phyloP scores from a whole-genome alignment of 2,113 vertebrate species.

The Oncorhynchus kisutch region DNA sequence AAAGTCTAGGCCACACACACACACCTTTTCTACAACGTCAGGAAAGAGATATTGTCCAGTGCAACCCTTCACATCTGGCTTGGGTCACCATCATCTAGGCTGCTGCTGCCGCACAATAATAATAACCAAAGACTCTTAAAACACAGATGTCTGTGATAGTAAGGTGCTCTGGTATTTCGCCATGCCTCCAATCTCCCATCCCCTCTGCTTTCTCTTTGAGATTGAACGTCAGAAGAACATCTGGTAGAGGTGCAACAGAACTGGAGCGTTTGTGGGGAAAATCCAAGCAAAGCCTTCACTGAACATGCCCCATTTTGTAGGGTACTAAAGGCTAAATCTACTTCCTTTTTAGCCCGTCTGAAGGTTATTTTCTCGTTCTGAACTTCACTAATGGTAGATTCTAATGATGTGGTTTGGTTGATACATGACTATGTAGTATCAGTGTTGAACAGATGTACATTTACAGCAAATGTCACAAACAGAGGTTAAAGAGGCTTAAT shows the following conservation, averaged over 20 bases:
- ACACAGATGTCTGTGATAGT: background rate
- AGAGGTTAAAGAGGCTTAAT: background rate
- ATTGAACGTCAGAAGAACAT: background rate
- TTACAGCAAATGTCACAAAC: background rate
- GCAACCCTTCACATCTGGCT: background rate
- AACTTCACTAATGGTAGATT: background rate
- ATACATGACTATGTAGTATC: background rate
- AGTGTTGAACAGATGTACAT: slow-evolving; percentile 2
- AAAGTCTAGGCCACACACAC: background rate
- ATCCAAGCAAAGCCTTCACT: background rate
- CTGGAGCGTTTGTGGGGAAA: background rate
- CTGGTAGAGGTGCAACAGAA: background rate
- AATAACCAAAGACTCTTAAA: slow-evolving; percentile 4
- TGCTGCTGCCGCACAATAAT: background rate
- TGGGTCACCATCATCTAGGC: background rate
- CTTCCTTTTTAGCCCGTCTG: background rate
- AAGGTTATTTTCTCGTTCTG: background rate
- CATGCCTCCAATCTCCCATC: background rate
- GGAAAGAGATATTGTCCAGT: too few species aligned
- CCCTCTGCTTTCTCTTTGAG: background rate
- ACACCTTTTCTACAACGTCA: background rate
- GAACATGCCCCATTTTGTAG: slow-evolving; percentile 3
- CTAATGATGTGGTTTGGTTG: background rate
- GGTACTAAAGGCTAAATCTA: background rate
- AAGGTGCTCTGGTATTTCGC: background rate